Evolutionary conservation across 1,140 invertebrate species (phyloP).

Genomic region (Centruroides vittatus): DNA sequence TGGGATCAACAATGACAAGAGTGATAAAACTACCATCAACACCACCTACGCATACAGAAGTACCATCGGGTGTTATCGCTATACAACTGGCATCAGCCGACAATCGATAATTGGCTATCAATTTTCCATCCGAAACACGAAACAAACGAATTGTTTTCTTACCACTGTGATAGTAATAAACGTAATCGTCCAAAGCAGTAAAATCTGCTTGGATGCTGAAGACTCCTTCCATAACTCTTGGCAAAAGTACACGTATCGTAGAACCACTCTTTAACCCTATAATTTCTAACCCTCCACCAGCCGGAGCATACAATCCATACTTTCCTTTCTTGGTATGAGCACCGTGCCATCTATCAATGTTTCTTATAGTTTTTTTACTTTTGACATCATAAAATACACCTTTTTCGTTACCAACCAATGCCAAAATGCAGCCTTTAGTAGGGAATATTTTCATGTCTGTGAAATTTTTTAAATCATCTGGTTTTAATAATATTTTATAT

Average conservation of each 20-base stretch:
- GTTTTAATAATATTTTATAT: constrained; percentile 42
- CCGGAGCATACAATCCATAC: constrained; percentile 80
- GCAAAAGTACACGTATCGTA: constrained; percentile 67
- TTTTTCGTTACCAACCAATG: constrained; percentile 77
- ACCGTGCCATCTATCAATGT: constrained; percentile 38
- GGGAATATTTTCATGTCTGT: not conserved
- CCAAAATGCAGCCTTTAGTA: constrained; percentile 34
- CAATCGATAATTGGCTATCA: constrained; percentile 83
- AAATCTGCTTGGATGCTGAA: constrained; percentile 91
- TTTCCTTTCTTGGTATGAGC: constrained; percentile 33
- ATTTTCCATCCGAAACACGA: constrained; percentile 66
- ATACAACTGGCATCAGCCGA: constrained; percentile 80
- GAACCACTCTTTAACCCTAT: constrained; percentile 71
- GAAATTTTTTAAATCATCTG: not conserved
- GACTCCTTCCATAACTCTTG: constrained; percentile 79
- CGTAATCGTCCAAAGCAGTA: constrained; percentile 84
- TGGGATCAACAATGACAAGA: constrained; percentile 73
- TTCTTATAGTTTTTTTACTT: constrained; percentile 33
- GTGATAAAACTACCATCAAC: constrained; percentile 87
- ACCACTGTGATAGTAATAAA: constrained; percentile 91
- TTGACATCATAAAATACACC: constrained; percentile 47
- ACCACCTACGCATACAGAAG: constrained; percentile 67
- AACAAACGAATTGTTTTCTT: constrained; percentile 83
- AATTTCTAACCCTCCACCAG: constrained; percentile 78
- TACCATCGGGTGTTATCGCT: constrained; percentile 62